A percentile compares a stretch with the other conserved stretches of the same genome.
Conservation (phyloP, 1,140 invertebrate species). For the Diorhabda carinulata region DNA sequence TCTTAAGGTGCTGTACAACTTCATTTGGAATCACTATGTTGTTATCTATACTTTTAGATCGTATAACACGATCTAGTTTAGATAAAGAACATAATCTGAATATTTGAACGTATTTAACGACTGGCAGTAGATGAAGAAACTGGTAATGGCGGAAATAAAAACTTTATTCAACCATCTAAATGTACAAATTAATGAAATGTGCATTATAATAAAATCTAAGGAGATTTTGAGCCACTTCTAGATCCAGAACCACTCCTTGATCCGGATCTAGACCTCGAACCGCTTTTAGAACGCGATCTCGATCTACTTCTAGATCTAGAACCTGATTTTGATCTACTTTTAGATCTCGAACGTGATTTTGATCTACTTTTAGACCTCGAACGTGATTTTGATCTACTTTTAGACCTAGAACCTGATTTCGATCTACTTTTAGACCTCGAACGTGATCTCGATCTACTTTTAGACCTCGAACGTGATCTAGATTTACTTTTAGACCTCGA, state of each 20-base stretch:
- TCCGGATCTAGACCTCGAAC: constrained; percentile 16
- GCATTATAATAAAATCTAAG: background rate
- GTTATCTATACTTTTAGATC: no score
- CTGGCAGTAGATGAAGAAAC: no score
- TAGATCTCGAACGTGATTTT: constrained; percentile 6
- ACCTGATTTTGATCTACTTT: constrained; percentile 11
- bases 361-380: constrained; percentile 20
- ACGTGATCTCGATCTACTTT: constrained; percentile 42
- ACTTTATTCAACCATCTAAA: no score
- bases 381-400: constrained; percentile 18
- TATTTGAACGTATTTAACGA: no score
- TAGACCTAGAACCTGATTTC: constrained; percentile 7
- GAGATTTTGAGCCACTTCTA: constrained; percentile 9
- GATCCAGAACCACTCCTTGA: constrained; percentile 17
- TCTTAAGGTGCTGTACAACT: no score
- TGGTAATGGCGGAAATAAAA: no score
- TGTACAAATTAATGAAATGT: no score
- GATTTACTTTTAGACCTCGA: constrained; percentile 27
- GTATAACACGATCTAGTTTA: no score
- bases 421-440: constrained; percentile 29
- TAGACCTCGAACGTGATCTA: constrained; percentile 35
- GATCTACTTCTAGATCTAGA: constrained; percentile 19
- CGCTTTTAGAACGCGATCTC: constrained; percentile 16
- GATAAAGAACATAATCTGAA: no score
- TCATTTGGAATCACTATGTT: no score